Percentiles rank a stretch among this genome's conserved stretches.
These are phyloP conservation scores for Drosophila monieri DNA, from an alignment of 2,888 invertebrate genomes.

Conservation along the genomic window DNA sequence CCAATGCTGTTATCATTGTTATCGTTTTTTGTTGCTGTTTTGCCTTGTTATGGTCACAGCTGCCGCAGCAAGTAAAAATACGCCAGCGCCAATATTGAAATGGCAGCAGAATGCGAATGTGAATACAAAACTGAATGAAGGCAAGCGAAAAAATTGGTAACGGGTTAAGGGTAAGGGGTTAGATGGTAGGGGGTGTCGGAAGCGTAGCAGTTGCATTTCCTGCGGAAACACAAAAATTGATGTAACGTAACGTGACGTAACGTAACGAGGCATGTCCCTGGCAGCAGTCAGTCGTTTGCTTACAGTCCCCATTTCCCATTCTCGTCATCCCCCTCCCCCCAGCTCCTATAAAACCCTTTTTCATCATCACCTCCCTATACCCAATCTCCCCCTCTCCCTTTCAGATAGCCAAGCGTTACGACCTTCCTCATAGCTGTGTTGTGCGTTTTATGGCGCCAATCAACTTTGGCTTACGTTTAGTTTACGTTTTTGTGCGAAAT, in stretches of 20 bases:
- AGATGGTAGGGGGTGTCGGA: slow-evolving; percentile 17
- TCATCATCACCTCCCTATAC: background rate
- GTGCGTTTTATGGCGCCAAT: slow-evolving; percentile 68
- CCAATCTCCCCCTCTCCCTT: background rate
- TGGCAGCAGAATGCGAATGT: slow-evolving; percentile 67
- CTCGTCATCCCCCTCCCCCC: background rate
- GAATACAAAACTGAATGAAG: slow-evolving; percentile 28
- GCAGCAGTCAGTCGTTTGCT: slow-evolving; percentile 55
- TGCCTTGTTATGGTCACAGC: slow-evolving; percentile 67
- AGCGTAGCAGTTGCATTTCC: slow-evolving; percentile 74
- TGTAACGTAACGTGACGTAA: slow-evolving; percentile 78
- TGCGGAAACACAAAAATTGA: slow-evolving; percentile 78
- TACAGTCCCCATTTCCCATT: slow-evolving; percentile 3
- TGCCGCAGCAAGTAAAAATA: slow-evolving; percentile 75
- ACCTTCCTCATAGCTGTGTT: slow-evolving; percentile 23
- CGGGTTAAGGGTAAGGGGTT: slow-evolving; percentile 15
- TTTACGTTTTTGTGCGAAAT: slow-evolving; percentile 63
- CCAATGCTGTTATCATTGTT: slow-evolving; percentile 40
- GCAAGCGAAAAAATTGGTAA: slow-evolving; percentile 24
- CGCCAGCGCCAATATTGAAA: slow-evolving; percentile 75
- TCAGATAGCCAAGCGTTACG: slow-evolving; percentile 7
- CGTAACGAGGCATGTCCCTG: slow-evolving; percentile 67
- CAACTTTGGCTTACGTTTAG: slow-evolving; percentile 77
- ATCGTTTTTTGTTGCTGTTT: slow-evolving; percentile 34
- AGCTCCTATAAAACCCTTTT: slow-evolving; percentile 1